Evolutionary conservation across 2,113 vertebrate species (phyloP).

Genomic region (Xyliphius kryptos): DNA sequence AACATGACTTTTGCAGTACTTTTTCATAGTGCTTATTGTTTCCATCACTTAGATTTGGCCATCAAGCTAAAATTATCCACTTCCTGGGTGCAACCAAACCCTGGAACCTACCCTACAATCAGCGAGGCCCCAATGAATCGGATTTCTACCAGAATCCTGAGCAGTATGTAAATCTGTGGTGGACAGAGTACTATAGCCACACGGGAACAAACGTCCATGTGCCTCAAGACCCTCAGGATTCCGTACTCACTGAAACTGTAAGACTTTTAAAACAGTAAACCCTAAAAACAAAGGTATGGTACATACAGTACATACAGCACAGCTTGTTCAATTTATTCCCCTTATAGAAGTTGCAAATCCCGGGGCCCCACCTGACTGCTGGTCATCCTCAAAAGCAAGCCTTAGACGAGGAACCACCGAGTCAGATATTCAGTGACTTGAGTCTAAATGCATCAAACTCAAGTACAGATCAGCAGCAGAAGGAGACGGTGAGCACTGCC

Average conservation of each 20-base stretch:
- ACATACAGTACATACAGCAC: no score
- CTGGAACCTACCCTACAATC: slow-evolving; percentile 64
- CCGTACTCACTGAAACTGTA: neutral
- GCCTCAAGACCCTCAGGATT: neutral
- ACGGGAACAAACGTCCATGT: slow-evolving; percentile 45
- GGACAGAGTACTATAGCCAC: slow-evolving; percentile 61
- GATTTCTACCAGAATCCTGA: slow-evolving; percentile 40
- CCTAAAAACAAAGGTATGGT: no score
- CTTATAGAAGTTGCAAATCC: no score
- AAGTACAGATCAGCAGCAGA: neutral
- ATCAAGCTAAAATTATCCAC: slow-evolving; percentile 76
- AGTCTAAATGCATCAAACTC: neutral
- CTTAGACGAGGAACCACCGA: neutral
- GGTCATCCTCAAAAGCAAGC: no score
- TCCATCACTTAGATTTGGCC: slow-evolving; percentile 68
- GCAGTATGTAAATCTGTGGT: slow-evolving; percentile 70
- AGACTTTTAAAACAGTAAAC: neutral
- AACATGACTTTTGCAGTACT: no score
- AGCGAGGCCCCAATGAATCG: slow-evolving; percentile 46
- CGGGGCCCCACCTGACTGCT: no score
- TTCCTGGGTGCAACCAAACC: slow-evolving; percentile 78
- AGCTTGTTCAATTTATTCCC: no score
- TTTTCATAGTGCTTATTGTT: slow-evolving; percentile 1
- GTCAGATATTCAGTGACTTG: neutral
- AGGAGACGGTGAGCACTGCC: no score